These are phyloP conservation scores for Lepidocyrtoides sp. DNA, from an alignment of 2,888 invertebrate species.

Conservation along the genomic window DNA sequence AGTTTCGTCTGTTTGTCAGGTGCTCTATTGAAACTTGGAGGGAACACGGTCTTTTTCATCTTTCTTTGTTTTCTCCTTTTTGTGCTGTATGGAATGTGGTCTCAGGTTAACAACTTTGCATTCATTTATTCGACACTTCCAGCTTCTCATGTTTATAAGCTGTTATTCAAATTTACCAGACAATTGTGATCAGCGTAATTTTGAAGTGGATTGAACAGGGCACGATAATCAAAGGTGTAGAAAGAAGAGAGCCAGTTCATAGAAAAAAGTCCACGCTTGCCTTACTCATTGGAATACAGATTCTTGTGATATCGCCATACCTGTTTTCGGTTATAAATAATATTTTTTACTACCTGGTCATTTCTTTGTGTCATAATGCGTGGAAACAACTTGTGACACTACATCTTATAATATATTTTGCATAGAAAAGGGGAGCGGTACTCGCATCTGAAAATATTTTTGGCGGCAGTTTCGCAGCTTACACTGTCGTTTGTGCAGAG, in stretches of 20 bases:
- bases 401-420: not conserved
- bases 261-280: conserved; percentile 18
- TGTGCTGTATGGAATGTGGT: conserved; percentile 68
- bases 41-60: not conserved
- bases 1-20: conserved; percentile 75
- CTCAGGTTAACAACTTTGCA: conserved; percentile 27
- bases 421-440: conserved; percentile 17
- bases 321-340: conserved; percentile 46
- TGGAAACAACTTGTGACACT: no score
- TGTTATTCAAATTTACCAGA: no score
- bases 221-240: conserved; percentile 39
- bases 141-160: no score
- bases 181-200: conserved; percentile 15
- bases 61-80: conserved; percentile 43
- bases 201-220: conserved; percentile 58
- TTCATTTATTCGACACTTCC: not conserved
- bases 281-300: conserved; percentile 58
- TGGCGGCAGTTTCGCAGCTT: conserved; percentile 77
- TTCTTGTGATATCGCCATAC: conserved; percentile 57
- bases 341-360: no score
- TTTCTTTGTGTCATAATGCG: no score
- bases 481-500: conserved; percentile 61
- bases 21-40: conserved; percentile 62
- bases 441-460: conserved; percentile 73
- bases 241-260: no score